Evolutionary conservation across 2,797 vertebrate genomes (phyloP), one percentile per base, ranked within the genome.

Genomic region (Moxostoma hubbsi): DNA sequence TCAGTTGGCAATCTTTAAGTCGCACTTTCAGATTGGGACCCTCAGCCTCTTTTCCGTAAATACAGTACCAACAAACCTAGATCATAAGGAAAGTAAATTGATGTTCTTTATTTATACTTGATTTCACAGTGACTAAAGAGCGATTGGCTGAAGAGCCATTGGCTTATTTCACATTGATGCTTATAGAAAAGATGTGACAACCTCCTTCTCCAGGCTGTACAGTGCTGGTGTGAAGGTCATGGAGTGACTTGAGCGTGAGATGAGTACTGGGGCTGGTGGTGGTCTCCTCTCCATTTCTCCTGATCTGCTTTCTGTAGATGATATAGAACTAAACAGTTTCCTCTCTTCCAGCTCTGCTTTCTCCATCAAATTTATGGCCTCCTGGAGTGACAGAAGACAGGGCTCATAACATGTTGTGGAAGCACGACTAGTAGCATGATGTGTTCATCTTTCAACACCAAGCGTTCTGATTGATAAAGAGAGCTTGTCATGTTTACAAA

Each of bases 51-150:
- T 86, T 92, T 13, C 95, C 95, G 24, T 93, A 95, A 85, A 99
- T 93, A 85, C 93, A 91, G 87, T 99, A 99, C 96, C 97, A 99
- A 4, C 91, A 92, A 81, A 97, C 96, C 98, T 99, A 88, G 10
- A 68, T 24, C 61, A 74, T 7, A 68, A 66, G n/a, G 43, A 80
- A 43, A 15, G 24, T 24, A 7, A 12, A 15, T 18, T 24, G 12
- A 58, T 72, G 45, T n/a, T 70, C 18, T 70, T 75, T 10, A 46
- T 36, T 43, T 69, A 61, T 58, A 36, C 5, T 1, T 45, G 4
- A 55, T 43, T 47, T 7, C 49, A 69, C 10, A 62, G 5, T 6
- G 1, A 50, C 53, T 45, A 43, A 53, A 54, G 36, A 36, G 36
- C 36, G 36, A 36, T 36, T 36, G 36, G 45, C 10, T 16, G 57